phyloP scores from a whole-genome alignment of 2,888 invertebrate genomes.

The Nemurella pictetii region DNA sequence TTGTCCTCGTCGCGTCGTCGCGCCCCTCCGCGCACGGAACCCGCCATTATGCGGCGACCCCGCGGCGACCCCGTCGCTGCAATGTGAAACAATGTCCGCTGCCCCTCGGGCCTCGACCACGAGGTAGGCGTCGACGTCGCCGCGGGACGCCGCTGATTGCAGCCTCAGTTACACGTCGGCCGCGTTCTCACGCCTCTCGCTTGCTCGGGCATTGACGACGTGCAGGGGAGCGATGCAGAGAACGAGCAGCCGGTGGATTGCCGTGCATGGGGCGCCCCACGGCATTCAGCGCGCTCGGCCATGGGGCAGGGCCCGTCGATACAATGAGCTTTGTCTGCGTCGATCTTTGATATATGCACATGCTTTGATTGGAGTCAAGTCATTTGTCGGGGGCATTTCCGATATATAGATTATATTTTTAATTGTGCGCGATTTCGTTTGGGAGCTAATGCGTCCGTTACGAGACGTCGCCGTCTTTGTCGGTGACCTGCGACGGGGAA shows the following conservation, averaged over 20 bases:
- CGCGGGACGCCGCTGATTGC: conserved; percentile 34
- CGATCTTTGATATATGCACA: neutral
- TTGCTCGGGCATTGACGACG: too few relatives aligned
- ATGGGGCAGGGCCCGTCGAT: neutral
- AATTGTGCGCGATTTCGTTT: neutral
- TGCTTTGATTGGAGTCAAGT: neutral
- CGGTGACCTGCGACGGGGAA: neutral
- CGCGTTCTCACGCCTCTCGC: conserved; percentile 11
- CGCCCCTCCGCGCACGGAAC: neutral
- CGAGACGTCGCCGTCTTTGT: neutral
- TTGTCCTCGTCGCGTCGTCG: too few relatives aligned
- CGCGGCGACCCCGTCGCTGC: neutral
- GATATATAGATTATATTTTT: neutral
- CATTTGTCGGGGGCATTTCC: neutral
- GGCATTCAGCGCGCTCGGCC: neutral
- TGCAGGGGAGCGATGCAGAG: too few relatives aligned
- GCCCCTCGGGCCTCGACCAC: neutral
- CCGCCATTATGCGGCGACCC: neutral
- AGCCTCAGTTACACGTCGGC: conserved; percentile 38
- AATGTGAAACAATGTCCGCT: neutral
- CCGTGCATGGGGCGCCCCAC: neutral
- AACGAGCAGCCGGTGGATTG: neutral
- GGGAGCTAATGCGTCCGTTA: neutral
- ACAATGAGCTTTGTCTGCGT: neutral
- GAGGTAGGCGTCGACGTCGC: neutral